Evolutionary conservation across 2,888 invertebrate species (phyloP).

Genomic region (Leptinotarsa rubiginosa): DNA sequence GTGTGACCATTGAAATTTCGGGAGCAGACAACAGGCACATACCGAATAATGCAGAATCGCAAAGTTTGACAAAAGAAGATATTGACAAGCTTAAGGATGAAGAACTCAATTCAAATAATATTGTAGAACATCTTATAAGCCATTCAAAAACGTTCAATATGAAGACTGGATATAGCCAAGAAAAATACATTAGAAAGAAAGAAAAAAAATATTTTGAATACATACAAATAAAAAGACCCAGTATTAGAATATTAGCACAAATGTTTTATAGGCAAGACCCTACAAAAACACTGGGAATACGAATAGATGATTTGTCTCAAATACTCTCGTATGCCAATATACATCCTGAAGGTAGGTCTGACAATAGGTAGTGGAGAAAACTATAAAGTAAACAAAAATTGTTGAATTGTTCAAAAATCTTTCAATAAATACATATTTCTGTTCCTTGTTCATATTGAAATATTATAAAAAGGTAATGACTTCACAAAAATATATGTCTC

Average conservation of each 20-base stretch:
- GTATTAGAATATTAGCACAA: slow-evolving; percentile 83
- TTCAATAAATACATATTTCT: too few species aligned
- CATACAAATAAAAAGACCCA: slow-evolving; percentile 83
- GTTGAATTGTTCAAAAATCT: too few species aligned
- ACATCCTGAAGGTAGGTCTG: slow-evolving; percentile 69
- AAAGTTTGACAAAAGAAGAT: slow-evolving; percentile 84
- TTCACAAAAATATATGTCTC: too few species aligned
- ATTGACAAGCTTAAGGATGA: slow-evolving; percentile 83
- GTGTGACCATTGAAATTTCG: slow-evolving; percentile 75
- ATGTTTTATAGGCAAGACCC: slow-evolving; percentile 87
- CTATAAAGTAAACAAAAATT: too few species aligned
- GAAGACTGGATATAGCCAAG: slow-evolving; percentile 93
- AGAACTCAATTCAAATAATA: slow-evolving; percentile 82
- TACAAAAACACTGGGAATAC: slow-evolving; percentile 78
- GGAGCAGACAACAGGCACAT: slow-evolving; percentile 89
- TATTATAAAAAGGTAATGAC: too few species aligned
- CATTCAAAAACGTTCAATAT: slow-evolving; percentile 91
- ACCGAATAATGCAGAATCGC: slow-evolving; percentile 82
- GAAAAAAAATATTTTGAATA: slow-evolving; percentile 92
- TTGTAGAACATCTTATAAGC: slow-evolving; percentile 87
- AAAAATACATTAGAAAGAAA: slow-evolving; percentile 95
- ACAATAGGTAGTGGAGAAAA: too few species aligned
- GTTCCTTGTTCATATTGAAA: too few species aligned
- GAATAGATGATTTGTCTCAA: slow-evolving; percentile 91
- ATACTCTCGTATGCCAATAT: slow-evolving; percentile 86